A percentile compares a stretch with the other conserved stretches of the same genome.
Evolutionary conservation across 2,888 invertebrate genomes (phyloP).

Genomic region (Eristalis intricaria): DNA sequence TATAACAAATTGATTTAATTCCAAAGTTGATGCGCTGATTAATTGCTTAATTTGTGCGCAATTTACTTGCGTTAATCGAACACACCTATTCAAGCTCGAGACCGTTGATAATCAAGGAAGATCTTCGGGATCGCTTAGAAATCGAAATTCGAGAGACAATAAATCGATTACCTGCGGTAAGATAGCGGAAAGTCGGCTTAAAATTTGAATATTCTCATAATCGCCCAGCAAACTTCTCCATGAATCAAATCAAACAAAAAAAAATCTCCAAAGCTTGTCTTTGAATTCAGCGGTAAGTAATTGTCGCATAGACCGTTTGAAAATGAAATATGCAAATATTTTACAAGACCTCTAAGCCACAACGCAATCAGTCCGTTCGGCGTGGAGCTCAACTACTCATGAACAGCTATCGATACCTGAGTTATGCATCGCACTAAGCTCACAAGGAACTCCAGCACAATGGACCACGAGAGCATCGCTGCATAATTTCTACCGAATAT

Average conservation of each 20-base stretch:
- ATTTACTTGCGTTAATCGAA: neutral
- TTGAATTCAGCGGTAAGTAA: neutral
- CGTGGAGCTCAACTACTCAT: neutral
- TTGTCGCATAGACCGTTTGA: conserved; percentile 1
- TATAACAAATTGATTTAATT: neutral
- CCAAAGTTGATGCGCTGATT: neutral
- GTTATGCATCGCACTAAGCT: neutral
- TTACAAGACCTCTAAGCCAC: neutral
- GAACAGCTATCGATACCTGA: neutral
- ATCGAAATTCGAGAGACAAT: neutral
- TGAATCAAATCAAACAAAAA: neutral
- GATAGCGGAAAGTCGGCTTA: conserved; percentile 2
- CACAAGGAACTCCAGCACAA: neutral
- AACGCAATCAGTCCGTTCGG: neutral
- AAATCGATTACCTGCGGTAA: neutral
- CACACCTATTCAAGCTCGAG: neutral
- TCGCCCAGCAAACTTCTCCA: neutral
- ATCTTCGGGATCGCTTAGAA: neutral
- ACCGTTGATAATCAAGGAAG: neutral
- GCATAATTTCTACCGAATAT: conserved; percentile 24
- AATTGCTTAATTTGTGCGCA: neutral
- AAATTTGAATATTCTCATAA: conserved; percentile 21
- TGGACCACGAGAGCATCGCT: neutral
- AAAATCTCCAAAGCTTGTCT: neutral
- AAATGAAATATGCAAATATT: conserved; percentile 32